Conservation (phyloP, 1,140 invertebrate genomes). For the Pogonus chalceus region DNA sequence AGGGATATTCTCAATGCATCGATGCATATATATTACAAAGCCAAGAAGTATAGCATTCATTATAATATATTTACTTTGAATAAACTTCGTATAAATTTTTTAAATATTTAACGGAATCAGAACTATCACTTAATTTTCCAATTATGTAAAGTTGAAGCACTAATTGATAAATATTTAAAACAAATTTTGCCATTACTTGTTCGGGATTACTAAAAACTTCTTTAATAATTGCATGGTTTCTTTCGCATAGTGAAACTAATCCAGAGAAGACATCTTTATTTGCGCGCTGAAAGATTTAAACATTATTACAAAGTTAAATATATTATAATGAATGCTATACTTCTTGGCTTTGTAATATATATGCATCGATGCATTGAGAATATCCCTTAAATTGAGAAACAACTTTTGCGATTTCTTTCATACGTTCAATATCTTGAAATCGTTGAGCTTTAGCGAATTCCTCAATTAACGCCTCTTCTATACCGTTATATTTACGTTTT, state of each 20-base stretch:
- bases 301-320: constrained; percentile 11
- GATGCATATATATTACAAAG: constrained; percentile 96
- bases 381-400: constrained; percentile 95
- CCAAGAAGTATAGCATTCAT: constrained; percentile 86
- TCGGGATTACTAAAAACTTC: constrained; percentile 94
- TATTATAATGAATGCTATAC: constrained; percentile 43
- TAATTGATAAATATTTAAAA: constrained; percentile 90
- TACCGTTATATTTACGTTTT: constrained; percentile 87
- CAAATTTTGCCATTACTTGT: constrained; percentile 96
- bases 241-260: constrained; percentile 81
- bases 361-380: constrained; percentile 90
- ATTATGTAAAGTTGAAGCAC: constrained; percentile 82
- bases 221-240: constrained; percentile 79
- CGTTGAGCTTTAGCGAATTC: constrained; percentile 87
- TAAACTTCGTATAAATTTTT: constrained; percentile 83
- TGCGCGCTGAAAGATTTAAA: constrained; percentile 40
- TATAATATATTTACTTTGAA: too few species aligned
- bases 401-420: constrained; percentile 89
- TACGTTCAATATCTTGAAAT: constrained; percentile 70
- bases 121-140: constrained; percentile 64
- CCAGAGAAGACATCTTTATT: constrained; percentile 86
- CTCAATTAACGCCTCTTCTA: constrained; percentile 86
- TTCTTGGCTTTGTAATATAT: constrained; percentile 93
- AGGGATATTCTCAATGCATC: constrained; percentile 91
- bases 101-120: constrained; percentile 80